These are phyloP conservation scores for Anastrepha ludens DNA, from an alignment of 1,140 invertebrate genomes.

Conservation along the genomic window DNA sequence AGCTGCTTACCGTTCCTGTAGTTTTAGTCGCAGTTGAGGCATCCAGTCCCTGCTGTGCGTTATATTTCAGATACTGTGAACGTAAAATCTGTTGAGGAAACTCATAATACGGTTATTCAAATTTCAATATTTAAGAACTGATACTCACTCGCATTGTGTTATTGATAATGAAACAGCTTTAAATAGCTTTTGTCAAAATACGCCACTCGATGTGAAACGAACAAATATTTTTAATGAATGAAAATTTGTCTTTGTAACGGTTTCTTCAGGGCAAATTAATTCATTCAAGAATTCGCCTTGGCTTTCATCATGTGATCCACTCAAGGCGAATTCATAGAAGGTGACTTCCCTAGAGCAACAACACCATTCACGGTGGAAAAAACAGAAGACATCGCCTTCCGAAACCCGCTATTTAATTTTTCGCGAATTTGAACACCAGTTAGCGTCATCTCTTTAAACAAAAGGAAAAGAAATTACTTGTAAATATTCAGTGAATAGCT, in stretches of 20 bases:
- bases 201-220: not conserved
- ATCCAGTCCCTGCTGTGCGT: not conserved
- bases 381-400: too few relatives aligned
- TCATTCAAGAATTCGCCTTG: too few relatives aligned
- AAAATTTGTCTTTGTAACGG: slow-evolving; percentile 7
- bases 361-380: too few relatives aligned
- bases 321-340: too few relatives aligned
- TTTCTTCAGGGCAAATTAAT: not conserved
- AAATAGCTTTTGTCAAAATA: not conserved
- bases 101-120: not conserved
- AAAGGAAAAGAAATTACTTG: too few relatives aligned
- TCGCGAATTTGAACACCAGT: too few relatives aligned
- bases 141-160: slow-evolving; percentile 24
- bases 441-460: too few relatives aligned
- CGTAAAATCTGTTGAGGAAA: slow-evolving; percentile 2
- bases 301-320: too few relatives aligned
- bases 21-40: not conserved
- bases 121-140: not conserved
- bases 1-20: not conserved
- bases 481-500: too few relatives aligned
- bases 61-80: not conserved
- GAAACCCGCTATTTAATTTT: too few relatives aligned
- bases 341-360: too few relatives aligned
- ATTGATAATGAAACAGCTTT: not conserved
- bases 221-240: not conserved